phyloP scores from a whole-genome alignment of 2,113 vertebrate genomes.

The Aythya baeri region DNA sequence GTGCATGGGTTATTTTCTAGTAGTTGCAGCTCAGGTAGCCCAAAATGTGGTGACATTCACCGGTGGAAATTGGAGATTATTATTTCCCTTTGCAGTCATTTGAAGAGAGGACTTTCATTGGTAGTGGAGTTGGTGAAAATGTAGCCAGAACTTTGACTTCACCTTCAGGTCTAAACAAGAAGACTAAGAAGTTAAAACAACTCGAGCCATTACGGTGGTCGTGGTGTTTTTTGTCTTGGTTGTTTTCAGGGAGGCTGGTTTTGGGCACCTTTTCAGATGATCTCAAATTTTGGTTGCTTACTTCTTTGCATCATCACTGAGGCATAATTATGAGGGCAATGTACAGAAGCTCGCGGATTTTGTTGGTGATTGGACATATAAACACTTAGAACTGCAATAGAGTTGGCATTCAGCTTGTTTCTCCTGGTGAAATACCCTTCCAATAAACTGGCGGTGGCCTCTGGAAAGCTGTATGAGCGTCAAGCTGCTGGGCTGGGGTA shows the following conservation, averaged over 20 bases:
- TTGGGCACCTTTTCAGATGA: not conserved
- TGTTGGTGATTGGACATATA: not conserved
- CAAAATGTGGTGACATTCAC: not conserved
- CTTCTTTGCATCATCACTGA: not conserved
- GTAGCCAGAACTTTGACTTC: not conserved
- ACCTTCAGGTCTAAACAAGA: not conserved
- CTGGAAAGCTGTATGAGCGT: not conserved
- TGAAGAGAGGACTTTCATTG: not conserved
- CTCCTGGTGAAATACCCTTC: not conserved
- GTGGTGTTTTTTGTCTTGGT: not conserved
- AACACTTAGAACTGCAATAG: not conserved
- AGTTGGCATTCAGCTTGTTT: not conserved
- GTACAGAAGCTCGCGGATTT: not conserved
- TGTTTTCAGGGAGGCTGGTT: not conserved
- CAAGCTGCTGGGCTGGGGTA: not conserved
- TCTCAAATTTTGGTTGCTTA: not conserved
- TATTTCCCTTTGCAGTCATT: not conserved
- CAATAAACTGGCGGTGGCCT: not conserved
- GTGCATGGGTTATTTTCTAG: fast-evolving
- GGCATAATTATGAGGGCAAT: not conserved
- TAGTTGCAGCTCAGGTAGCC: not conserved
- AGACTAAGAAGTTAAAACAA: not conserved
- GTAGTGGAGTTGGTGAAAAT: not conserved
- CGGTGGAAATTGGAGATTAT: not conserved
- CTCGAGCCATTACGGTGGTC: not conserved